Evolutionary conservation across 1,140 invertebrate species (phyloP).

Genomic region (Drosophila mauritiana): DNA sequence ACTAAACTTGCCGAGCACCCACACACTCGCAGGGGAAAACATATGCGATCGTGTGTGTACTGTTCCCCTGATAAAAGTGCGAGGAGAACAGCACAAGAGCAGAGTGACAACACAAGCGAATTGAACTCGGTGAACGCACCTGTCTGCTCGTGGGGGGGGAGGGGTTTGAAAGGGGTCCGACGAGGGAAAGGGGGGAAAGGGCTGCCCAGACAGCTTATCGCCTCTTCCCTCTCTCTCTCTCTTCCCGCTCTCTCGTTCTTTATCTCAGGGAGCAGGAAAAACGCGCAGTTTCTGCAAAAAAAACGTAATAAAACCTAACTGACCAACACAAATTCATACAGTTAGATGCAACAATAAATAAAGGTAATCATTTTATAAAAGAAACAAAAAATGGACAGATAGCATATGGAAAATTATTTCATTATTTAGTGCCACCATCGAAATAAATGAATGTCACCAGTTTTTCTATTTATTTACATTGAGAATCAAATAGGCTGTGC

Average conservation of each 20-base stretch:
- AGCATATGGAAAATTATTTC: too few relatives aligned
- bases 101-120: constrained; percentile 58
- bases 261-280: constrained; percentile 34
- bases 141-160: constrained; percentile 36
- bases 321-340: constrained; percentile 1
- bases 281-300: constrained; percentile 36
- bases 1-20: constrained; percentile 45
- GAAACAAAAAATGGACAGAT: too few relatives aligned
- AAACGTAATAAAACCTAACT: constrained; percentile 13
- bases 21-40: constrained; percentile 1
- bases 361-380: background rate
- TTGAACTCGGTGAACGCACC: constrained; percentile 60
- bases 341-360: background rate
- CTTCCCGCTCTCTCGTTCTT: constrained; percentile 15
- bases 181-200: constrained; percentile 25
- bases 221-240: constrained; percentile 21
- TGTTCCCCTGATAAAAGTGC: constrained; percentile 49
- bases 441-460: too few relatives aligned
- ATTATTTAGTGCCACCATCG: too few relatives aligned
- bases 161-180: background rate
- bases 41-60: constrained; percentile 20
- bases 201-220: constrained; percentile 74
- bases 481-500: too few relatives aligned
- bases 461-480: too few relatives aligned
- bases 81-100: constrained; percentile 19